A percentile compares a stretch with the other conserved stretches of the same genome.
Evolutionary conservation across 2,888 invertebrate species (phyloP).

Genomic region (Ophion costatus): DNA sequence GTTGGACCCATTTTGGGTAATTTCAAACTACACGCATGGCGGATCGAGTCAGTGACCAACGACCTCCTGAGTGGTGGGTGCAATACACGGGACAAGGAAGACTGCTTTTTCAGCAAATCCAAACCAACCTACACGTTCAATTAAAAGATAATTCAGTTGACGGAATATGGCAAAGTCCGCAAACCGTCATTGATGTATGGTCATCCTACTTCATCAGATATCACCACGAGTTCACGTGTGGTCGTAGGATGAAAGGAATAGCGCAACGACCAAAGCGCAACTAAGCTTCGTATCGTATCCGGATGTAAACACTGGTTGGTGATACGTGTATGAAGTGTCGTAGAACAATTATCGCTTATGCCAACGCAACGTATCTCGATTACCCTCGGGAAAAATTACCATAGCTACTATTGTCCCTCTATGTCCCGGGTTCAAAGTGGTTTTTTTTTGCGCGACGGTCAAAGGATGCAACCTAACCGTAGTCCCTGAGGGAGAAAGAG

Average conservation of each 20-base stretch:
- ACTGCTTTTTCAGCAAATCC: no score
- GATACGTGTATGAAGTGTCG: not conserved
- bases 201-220: no score
- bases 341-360: constrained; percentile 39
- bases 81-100: no score
- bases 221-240: no score
- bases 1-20: no score
- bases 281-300: constrained; percentile 47
- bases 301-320: constrained; percentile 36
- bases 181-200: no score
- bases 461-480: not conserved
- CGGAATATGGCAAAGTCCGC: no score
- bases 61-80: no score
- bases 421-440: constrained; percentile 51
- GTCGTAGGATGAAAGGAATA: constrained; percentile 11
- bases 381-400: constrained; percentile 2
- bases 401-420: not conserved
- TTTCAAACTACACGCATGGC: no score
- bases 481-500: constrained; percentile 12
- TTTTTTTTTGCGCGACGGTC: constrained; percentile 12
- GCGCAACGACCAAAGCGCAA: constrained; percentile 30
- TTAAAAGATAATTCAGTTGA: no score
- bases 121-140: no score
- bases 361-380: constrained; percentile 22
- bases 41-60: no score